Conservation (phyloP, 2,888 invertebrate genomes). For the Pilophorus perplexus region DNA sequence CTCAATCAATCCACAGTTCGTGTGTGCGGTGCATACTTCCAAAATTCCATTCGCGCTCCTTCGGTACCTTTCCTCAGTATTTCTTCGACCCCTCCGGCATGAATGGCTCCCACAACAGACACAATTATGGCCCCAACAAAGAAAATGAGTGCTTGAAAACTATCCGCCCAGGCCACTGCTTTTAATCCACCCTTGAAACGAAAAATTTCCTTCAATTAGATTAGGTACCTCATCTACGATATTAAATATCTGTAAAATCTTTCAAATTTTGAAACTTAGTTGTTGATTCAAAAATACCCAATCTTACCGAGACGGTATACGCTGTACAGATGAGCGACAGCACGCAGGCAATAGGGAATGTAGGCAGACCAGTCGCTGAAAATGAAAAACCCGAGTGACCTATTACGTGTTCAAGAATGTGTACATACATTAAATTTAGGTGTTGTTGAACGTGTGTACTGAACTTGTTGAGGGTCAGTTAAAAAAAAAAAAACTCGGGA, state of each 20-base stretch:
- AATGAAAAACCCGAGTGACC: background rate
- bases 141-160: constrained; percentile 19
- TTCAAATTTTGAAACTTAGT: no score
- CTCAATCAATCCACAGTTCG: background rate
- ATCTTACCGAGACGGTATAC: constrained; percentile 4
- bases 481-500: background rate
- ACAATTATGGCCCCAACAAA: background rate
- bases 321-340: background rate
- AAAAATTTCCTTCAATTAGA: no score
- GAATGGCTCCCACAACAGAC: background rate
- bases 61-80: background rate
- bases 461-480: background rate
- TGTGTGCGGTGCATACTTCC: background rate
- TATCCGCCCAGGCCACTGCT: constrained; percentile 21
- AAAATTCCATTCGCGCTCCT: constrained; percentile 3
- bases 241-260: no score
- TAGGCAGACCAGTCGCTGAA: constrained; percentile 4
- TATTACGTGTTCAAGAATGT: background rate
- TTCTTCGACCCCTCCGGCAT: background rate
- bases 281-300: no score
- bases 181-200: constrained; percentile 15
- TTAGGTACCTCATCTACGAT: no score
- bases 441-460: no score
- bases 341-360: constrained; percentile 10
- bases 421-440: no score